Evolutionary conservation across 92 coral and sea anemone species (phyloP).

Genomic region (Porites lobata): DNA sequence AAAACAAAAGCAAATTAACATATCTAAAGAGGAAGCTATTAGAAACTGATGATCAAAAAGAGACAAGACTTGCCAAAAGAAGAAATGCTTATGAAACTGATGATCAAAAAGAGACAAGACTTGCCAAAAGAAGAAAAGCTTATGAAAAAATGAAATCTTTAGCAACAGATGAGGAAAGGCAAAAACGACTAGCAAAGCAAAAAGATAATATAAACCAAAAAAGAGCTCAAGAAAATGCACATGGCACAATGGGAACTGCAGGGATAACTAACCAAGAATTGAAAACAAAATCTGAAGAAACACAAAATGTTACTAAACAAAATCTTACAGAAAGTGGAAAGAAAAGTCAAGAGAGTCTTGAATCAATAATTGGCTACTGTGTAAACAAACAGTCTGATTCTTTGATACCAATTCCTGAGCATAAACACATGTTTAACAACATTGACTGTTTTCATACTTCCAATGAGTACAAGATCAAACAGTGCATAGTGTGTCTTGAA

Average conservation of each 20-base stretch:
- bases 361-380: constrained; percentile 11
- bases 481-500: constrained; percentile 68
- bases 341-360: constrained; percentile 16
- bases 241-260: constrained; percentile 14
- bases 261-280: constrained; percentile 7
- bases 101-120: constrained; percentile 28
- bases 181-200: constrained; percentile 41
- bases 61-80: constrained; percentile 29
- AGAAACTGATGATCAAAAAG: constrained; percentile 34
- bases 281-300: neutral
- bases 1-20: neutral
- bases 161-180: constrained; percentile 42
- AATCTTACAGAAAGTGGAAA: constrained; percentile 9
- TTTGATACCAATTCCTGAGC: constrained; percentile 1
- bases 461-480: constrained; percentile 48
- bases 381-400: constrained; percentile 28
- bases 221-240: constrained; percentile 24
- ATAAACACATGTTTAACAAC: neutral
- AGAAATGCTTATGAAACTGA: constrained; percentile 23
- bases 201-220: constrained; percentile 20
- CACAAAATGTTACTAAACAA: neutral
- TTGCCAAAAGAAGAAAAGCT: constrained; percentile 25
- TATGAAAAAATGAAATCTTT: neutral
- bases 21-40: neutral
- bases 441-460: constrained; percentile 49